A percentile compares a stretch with the other conserved stretches of the same genome.
Evolutionary conservation across 2,888 invertebrate genomes (phyloP).

Genomic region (Pheosia tremula): DNA sequence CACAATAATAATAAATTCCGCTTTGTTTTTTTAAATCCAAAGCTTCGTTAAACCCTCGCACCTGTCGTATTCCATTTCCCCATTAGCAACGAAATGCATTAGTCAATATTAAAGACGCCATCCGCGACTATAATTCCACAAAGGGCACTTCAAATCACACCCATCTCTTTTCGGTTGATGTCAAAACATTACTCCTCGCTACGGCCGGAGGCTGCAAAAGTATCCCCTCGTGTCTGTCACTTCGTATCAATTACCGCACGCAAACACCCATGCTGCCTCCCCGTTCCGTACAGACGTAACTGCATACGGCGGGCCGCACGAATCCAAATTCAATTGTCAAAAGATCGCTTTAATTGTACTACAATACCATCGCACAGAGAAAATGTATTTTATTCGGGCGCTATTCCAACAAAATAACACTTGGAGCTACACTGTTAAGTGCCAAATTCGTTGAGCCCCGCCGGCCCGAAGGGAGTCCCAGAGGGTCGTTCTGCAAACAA

Average conservation of each 20-base stretch:
- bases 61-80: constrained; percentile 77
- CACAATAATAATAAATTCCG: constrained; percentile 23
- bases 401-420: constrained; percentile 55
- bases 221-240: constrained; percentile 80
- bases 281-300: constrained; percentile 70
- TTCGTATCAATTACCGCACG: constrained; percentile 84
- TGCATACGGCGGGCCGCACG: constrained; percentile 62
- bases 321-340: constrained; percentile 83
- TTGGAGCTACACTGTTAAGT: constrained; percentile 58
- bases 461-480: constrained; percentile 52
- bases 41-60: constrained; percentile 65
- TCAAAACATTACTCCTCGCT: constrained; percentile 79
- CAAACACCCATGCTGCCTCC: constrained; percentile 73
- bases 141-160: constrained; percentile 85
- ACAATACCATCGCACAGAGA: constrained; percentile 56
- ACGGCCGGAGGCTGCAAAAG: constrained; percentile 72
- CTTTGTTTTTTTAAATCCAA: constrained; percentile 48
- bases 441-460: constrained; percentile 55
- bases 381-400: constrained; percentile 62
- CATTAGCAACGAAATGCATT: constrained; percentile 82
- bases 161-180: constrained; percentile 80
- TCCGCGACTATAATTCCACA: constrained; percentile 83
- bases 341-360: constrained; percentile 79
- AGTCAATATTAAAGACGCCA: constrained; percentile 83
- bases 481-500: constrained; percentile 82